Evolutionary conservation across 2,113 vertebrate genomes (phyloP).

Genomic region (Brachyhypopomus gauderio): DNA sequence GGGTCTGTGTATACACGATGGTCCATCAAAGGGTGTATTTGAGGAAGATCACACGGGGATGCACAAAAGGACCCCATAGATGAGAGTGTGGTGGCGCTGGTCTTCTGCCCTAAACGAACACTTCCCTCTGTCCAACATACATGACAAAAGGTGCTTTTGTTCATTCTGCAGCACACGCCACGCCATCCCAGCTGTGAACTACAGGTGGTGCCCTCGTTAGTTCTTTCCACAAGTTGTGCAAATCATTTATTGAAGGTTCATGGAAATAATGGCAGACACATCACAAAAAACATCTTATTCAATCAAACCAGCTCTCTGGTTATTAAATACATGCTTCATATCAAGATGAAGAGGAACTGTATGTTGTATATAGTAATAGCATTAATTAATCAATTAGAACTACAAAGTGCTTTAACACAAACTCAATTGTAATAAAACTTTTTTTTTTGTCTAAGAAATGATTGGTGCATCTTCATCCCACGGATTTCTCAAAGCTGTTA

Average conservation of each 20-base stretch:
- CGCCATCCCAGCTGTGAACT: neutral
- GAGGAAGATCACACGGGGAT: conserved; percentile 24
- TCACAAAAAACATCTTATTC: neutral
- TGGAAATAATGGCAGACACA: neutral
- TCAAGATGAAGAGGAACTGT: too few species aligned
- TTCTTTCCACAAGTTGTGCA: neutral
- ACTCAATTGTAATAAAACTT: too few species aligned
- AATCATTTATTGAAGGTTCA: too few species aligned
- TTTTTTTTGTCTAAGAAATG: too few species aligned
- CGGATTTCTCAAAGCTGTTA: too few species aligned
- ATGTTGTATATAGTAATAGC: too few species aligned
- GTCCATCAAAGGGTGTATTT: conserved; percentile 14
- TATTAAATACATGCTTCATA: too few species aligned
- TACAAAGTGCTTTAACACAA: too few species aligned
- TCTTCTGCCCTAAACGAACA: neutral
- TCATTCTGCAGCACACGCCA: neutral
- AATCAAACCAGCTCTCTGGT: too few species aligned
- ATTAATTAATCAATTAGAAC: too few species aligned
- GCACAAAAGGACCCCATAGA: conserved; percentile 33
- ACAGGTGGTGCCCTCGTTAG: neutral
- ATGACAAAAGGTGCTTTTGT: conserved; percentile 6
- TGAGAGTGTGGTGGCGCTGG: conserved; percentile 24
- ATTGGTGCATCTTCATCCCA: too few species aligned
- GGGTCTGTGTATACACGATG: neutral
- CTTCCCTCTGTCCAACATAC: conserved; percentile 18